Conservation (phyloP, 2,888 invertebrate genomes). For the Lasioglossum zephyrum region DNA sequence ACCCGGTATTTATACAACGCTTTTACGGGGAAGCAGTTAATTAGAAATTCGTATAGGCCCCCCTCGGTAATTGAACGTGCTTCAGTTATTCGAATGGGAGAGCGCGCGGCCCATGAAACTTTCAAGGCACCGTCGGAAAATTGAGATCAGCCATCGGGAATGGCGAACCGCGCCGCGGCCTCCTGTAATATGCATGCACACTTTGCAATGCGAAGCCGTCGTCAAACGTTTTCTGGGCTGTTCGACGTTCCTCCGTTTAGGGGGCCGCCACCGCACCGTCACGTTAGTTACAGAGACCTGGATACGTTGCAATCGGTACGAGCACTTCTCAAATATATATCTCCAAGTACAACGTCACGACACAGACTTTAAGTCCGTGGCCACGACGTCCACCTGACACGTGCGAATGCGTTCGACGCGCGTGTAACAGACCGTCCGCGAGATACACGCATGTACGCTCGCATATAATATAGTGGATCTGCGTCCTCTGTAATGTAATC, state of each 20-base stretch:
- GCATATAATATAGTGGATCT: slow-evolving; percentile 73
- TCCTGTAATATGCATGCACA: slow-evolving; percentile 15
- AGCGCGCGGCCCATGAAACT: slow-evolving; percentile 16
- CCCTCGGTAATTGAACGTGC: slow-evolving; percentile 17
- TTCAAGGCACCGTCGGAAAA: slow-evolving; percentile 16
- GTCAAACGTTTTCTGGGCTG: slow-evolving; percentile 18
- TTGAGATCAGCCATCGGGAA: not conserved
- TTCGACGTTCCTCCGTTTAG: slow-evolving; percentile 33
- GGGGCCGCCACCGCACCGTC: slow-evolving; percentile 3
- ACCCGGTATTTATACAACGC: not conserved
- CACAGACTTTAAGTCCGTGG: not conserved
- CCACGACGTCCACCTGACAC: slow-evolving; percentile 68
- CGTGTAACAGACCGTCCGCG: slow-evolving; percentile 72
- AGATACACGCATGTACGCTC: slow-evolving; percentile 66
- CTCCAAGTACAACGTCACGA: not conserved
- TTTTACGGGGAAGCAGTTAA: slow-evolving; percentile 3
- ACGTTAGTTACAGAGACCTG: slow-evolving; percentile 43
- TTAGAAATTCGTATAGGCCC: slow-evolving; percentile 13
- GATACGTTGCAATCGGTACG: slow-evolving; percentile 44
- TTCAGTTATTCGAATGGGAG: slow-evolving; percentile 23
- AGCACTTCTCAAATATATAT: slow-evolving; percentile 41
- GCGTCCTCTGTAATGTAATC: slow-evolving; percentile 79
- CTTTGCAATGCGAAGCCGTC: slow-evolving; percentile 33
- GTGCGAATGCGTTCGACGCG: slow-evolving; percentile 72
- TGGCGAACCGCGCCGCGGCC: not conserved